Percentiles rank a stretch among this genome's conserved stretches.
Evolutionary conservation across 2,888 invertebrate genomes (phyloP).

Genomic region (Amphiduros pacificus): DNA sequence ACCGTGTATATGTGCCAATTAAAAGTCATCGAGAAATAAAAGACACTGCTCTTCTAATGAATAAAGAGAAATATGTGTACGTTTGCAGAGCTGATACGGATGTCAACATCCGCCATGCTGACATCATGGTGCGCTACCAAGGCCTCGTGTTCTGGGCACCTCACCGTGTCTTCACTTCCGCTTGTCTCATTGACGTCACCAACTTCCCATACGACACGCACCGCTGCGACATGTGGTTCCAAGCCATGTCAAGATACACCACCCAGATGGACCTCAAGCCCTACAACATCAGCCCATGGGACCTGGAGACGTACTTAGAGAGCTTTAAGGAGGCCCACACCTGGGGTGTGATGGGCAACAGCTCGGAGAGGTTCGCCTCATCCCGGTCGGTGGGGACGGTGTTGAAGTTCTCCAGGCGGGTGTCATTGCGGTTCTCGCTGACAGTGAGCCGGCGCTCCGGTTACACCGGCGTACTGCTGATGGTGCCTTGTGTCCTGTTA

Average conservation of each 20-base stretch:
- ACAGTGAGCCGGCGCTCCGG: neutral
- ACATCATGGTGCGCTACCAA: neutral
- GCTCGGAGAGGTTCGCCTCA: constrained; percentile 4
- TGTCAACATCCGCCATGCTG: neutral
- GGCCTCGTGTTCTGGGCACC: neutral
- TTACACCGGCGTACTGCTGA: constrained; percentile 11
- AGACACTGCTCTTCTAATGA: too few species aligned
- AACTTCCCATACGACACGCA: neutral
- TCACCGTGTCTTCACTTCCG: neutral
- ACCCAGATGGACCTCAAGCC: constrained; percentile 9
- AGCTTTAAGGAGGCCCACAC: constrained; percentile 19
- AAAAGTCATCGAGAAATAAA: too few species aligned
- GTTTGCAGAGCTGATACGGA: neutral
- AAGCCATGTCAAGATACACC: constrained; percentile 7
- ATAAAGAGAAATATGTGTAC: too few species aligned
- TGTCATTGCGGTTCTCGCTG: constrained; percentile 6
- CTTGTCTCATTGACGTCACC: neutral
- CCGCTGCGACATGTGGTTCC: constrained; percentile 12
- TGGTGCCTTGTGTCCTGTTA: constrained; percentile 19
- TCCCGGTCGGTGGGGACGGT: neutral
- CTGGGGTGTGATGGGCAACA: constrained; percentile 19
- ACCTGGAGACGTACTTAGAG: constrained; percentile 19
- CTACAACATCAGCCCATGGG: constrained; percentile 7
- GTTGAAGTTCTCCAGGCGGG: constrained; percentile 9
- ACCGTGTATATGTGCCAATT: too few species aligned